Percentiles rank a stretch among this genome's conserved stretches.
These are phyloP conservation scores for Taphrorychus bicolor DNA, from an alignment of 2,888 invertebrate genomes.

Conservation along the genomic window DNA sequence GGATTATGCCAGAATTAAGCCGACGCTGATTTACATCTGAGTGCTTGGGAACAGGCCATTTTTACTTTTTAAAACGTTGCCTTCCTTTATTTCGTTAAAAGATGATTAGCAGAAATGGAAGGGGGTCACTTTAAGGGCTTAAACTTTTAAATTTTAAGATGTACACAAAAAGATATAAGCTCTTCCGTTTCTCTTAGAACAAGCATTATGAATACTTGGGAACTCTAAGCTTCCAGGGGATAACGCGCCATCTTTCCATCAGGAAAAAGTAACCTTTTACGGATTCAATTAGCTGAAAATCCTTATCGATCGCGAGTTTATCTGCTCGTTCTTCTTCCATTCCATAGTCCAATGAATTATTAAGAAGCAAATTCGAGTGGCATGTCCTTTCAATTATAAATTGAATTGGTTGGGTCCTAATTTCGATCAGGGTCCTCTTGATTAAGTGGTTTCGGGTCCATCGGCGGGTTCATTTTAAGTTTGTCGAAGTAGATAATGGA, in stretches of 20 bases:
- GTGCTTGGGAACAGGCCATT: conserved; percentile 1
- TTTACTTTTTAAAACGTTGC: neutral
- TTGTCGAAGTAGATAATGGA: too few species aligned
- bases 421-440: neutral
- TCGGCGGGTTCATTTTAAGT: too few species aligned
- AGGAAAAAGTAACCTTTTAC: neutral
- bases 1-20: conserved; percentile 29
- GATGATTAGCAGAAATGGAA: neutral
- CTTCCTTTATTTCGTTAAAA: neutral
- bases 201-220: too few species aligned
- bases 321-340: neutral
- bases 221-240: too few species aligned
- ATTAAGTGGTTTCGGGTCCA: neutral
- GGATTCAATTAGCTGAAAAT: neutral
- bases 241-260: neutral
- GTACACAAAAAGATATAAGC: too few species aligned
- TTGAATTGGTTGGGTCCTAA: neutral
- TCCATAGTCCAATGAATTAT: neutral
- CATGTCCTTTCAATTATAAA: neutral
- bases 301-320: neutral
- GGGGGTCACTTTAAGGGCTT: too few species aligned
- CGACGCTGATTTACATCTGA: conserved; percentile 22
- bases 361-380: neutral
- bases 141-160: too few species aligned
- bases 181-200: too few species aligned